Evolutionary conservation across 1,140 invertebrate genomes (phyloP), one percentile per base, ranked within the genome.

Genomic region (Potamilus streckersoni): DNA sequence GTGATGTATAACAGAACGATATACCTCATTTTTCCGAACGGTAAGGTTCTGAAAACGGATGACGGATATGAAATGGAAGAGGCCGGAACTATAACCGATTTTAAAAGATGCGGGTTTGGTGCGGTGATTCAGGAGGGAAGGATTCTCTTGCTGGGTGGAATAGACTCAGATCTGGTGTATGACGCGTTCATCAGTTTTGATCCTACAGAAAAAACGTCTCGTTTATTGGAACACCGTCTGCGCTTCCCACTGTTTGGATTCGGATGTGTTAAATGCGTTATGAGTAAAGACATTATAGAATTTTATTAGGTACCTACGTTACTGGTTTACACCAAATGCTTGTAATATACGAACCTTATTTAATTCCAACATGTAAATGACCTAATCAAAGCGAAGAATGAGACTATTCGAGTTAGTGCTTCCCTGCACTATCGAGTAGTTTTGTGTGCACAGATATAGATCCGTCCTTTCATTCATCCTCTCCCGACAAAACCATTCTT

Each of bases 41-140:
- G 82, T 17, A 71, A 69, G 12, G 77, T 84, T n/a, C 62, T 82
- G 67, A 82, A 74, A 73, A 78, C 82, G 38, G 31, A 73, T 49
- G 76, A 76, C 49, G 76, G 73, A 60, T 80, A 76, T 4, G 63
- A 78, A 27, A 67, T 84, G 23, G 78, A 71, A 49, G 27, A 58
- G 38, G 69, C 73, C 56, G 74, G 79, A 20, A 76, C 23, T 16
- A 77, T 84, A 20, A 69, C 78, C 27, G 78, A 78, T 68, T 84
- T 84, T 76, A 76, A 84, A 59, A 63, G 83, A 1, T 84, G 80
- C 66, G 82, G 80, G 58, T 82, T 84, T 80, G 81, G 81, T 14
- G 68, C 73, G 27, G 67, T 80, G 23, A 74, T 79, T 0, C 74
- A 81, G 20, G 72, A 71, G 27, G 75, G 73, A 4, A 73, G 59